Evolutionary conservation across 2,113 vertebrate species (phyloP), one percentile per base, ranked within the genome.

Genomic region (Scomber scombrus): DNA sequence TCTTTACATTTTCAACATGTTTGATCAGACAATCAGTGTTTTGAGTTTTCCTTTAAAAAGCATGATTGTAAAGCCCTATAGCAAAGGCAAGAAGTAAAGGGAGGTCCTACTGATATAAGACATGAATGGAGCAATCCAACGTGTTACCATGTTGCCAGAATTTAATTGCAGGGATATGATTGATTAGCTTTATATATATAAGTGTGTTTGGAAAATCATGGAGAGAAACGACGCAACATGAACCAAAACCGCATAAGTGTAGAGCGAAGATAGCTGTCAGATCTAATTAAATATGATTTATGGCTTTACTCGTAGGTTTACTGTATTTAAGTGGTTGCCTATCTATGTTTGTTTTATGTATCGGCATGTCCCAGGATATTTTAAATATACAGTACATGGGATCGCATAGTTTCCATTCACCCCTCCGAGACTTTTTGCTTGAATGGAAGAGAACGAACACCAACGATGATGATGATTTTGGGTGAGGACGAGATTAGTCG

Each of bases 401-500:
- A 69, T 5, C 10, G 18, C 3, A 14, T 19, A 14, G 55, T 64
- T 51, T 18, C 61, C 46, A 14, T 65, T 66, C 34, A 7, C 34
- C 34, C 34, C 34, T 9, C 34, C 34, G 6, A 29, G 43, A 66
- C 56, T 73, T 34, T 47, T 9, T 18, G 14, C 51, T 58, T 26
- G 23, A 26, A 26, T 26, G 23, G 23, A 26, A 26, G 23, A 26
- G 51, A 18, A 3, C 2, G 19, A 62, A 7, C 12, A 1, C 45
- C 34, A 40, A 40, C 3, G 46, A 71, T 12, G 55, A 56, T 47
- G 23, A 26, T 26, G 23, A 26, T 26, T 2, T 52, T 52, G 45
- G 63, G 70, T 77, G 74, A 77, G 29, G 51, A 54, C 52, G 29
- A 66, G 71, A 82, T 80, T 62, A 68, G 64, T 50, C 3, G 13